Evolutionary conservation across 2,888 invertebrate genomes (phyloP), one percentile per base, ranked within the genome.

Genomic region (Hirudinaria manillensis): DNA sequence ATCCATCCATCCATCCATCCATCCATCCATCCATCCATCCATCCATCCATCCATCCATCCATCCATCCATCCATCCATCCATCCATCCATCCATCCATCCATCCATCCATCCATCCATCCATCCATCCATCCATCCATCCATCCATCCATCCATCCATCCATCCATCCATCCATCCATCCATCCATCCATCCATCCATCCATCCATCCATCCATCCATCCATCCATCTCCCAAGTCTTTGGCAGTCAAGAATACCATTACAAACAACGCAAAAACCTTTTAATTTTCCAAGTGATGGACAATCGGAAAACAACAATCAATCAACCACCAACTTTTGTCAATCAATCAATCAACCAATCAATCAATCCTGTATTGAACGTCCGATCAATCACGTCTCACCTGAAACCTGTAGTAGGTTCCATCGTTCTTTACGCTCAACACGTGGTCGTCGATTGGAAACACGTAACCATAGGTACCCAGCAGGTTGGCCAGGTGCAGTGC

Each of bases 371-470:
- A 65, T 13, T 10, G 24, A 61, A 3, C n/a, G 3, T 3, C 13
- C 56, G 13, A 27, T 27, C 21, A 24, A 24, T 7, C 6, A 7
- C 56, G 27, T 0, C 81, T 81, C 82, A 88, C 88, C 87, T 89
- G 89, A 84, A 87, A 93, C 87, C 93, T 90, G 86, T 97, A 97
- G 87, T 95, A 98, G 3, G 98, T 97, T 83, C 93, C 94, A 86
- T 99, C 99, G 84, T 96, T 97, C 86, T 93, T 94, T 27, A 99
- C 96, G 21, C 94, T 94, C 79, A 99, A 89, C 83, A 93, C 92
- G 87, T 98, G 98, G 86, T 99, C 98, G 84, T 99, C 98, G 56
- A 99, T 97, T 19, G 99, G 98, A 87, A 99, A 99, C 82, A 99
- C 91, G 85, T 99, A 99, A 36, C 99, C 99, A 85, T 99, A 97